Percentiles rank a stretch among this genome's conserved stretches.
phyloP scores from a whole-genome alignment of 2,888 invertebrate species.

The Drosophila kanekoi region DNA sequence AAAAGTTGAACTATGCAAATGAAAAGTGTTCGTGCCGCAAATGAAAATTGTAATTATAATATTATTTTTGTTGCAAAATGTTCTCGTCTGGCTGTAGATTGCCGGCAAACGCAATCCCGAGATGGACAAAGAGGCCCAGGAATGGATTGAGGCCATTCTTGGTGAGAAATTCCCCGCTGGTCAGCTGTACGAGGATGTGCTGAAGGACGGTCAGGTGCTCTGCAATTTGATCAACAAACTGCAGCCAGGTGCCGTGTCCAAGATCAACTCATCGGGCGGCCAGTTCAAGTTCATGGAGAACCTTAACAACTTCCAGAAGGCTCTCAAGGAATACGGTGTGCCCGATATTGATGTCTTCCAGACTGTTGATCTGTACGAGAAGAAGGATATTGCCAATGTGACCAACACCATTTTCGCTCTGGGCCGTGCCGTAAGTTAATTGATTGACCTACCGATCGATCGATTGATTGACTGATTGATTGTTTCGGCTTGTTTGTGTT shows the following conservation, averaged over 20 bases:
- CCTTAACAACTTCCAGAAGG: constrained; percentile 96
- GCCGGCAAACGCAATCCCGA: constrained; percentile 93
- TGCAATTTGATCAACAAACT: constrained; percentile 98
- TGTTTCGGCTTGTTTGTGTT: constrained; percentile 9
- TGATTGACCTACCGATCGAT: background rate
- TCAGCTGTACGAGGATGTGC: constrained; percentile 93
- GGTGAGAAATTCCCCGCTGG: constrained; percentile 95
- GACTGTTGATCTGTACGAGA: constrained; percentile 98
- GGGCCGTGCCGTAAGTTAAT: constrained; percentile 90
- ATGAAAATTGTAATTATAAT: background rate
- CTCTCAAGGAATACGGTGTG: constrained; percentile 95
- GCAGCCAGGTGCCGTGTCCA: constrained; percentile 93
- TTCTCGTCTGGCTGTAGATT: constrained; percentile 86
- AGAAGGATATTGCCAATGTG: constrained; percentile 94
- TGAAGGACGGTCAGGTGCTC: constrained; percentile 96
- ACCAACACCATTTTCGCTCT: constrained; percentile 94
- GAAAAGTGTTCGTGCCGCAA: constrained; percentile 26
- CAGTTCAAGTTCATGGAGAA: constrained; percentile 99
- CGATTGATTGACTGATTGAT: constrained; percentile 4
- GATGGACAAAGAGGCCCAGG: constrained; percentile 94
- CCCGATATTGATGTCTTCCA: constrained; percentile 97
- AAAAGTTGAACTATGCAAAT: background rate
- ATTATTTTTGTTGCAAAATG: constrained; percentile 24
- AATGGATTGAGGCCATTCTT: constrained; percentile 95
- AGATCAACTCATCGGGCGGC: constrained; percentile 97